Conservation (phyloP, 2,113 vertebrate genomes). For the Dolichallabes microphthalmus region DNA sequence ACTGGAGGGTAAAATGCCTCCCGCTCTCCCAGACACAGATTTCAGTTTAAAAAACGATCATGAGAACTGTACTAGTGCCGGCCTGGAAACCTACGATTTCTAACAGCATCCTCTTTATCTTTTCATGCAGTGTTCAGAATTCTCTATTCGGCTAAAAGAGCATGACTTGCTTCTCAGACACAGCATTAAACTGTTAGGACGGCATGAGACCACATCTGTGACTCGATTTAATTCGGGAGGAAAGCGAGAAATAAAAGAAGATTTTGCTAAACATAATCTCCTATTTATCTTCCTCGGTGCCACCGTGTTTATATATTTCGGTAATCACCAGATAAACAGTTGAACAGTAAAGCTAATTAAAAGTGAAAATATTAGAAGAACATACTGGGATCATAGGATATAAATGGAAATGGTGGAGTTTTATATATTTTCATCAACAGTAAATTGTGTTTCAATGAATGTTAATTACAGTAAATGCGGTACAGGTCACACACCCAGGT, state of each 20-base stretch:
- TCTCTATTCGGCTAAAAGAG: slow-evolving; percentile 8
- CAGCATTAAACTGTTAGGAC: slow-evolving; percentile 3
- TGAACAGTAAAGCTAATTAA: not conserved
- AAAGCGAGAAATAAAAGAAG: not conserved
- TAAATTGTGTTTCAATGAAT: not conserved
- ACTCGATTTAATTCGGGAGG: slow-evolving; percentile 32
- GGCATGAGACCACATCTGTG: slow-evolving; percentile 1
- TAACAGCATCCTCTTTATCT: not conserved
- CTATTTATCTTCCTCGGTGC: not conserved
- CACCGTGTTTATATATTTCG: not conserved
- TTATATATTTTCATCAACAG: not conserved
- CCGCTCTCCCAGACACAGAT: not conserved
- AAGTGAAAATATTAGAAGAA: not conserved
- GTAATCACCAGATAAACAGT: slow-evolving; percentile 33
- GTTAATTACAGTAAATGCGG: not conserved
- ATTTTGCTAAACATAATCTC: not conserved
- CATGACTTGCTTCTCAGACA: slow-evolving; percentile 37
- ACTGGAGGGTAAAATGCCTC: not conserved
- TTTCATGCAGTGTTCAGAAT: slow-evolving; percentile 8
- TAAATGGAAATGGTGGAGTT: not conserved
- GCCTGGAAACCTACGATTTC: not conserved
- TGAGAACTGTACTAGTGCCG: not conserved
- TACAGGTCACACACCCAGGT: not conserved
- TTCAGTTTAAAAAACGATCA: not conserved
- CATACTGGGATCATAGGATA: not conserved